Evolutionary conservation across 1,140 invertebrate genomes (phyloP).

Genomic region (Lethrus apterus): DNA sequence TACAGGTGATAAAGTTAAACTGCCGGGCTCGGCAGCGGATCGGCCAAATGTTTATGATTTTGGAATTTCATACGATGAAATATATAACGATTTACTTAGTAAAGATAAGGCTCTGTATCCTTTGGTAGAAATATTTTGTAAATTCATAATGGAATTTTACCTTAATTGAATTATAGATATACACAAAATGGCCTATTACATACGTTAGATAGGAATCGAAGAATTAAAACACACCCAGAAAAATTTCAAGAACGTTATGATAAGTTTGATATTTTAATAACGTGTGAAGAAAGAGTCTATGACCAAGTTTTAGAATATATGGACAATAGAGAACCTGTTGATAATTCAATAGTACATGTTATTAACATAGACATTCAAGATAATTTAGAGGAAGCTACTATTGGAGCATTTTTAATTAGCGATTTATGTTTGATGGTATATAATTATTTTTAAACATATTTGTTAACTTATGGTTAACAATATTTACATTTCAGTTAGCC

Average conservation of each 20-base stretch:
- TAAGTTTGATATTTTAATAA: conserved; percentile 94
- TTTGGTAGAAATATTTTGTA: conserved; percentile 29
- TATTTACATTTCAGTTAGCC: no score
- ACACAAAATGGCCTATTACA: conserved; percentile 98
- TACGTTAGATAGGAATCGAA: conserved; percentile 95
- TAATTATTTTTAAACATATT: conserved; percentile 3
- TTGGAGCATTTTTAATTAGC: conserved; percentile 97
- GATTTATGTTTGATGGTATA: conserved; percentile 84
- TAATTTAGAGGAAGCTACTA: conserved; percentile 99
- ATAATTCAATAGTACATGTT: conserved; percentile 86
- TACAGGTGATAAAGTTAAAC: conserved; percentile 94
- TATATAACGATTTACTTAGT: conserved; percentile 87
- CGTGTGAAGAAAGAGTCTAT: conserved; percentile 97
- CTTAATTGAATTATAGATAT: conserved; percentile 58
- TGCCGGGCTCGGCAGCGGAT: conserved; percentile 91
- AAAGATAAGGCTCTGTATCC: conserved; percentile 86
- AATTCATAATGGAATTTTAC: conserved; percentile 15
- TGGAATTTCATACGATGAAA: conserved; percentile 91
- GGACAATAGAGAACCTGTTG: conserved; percentile 60
- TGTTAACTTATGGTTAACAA: no score
- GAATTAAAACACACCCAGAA: conserved; percentile 93
- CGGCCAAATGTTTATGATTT: conserved; percentile 99
- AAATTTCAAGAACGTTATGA: conserved; percentile 87
- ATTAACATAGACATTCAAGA: conserved; percentile 99
- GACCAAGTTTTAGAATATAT: conserved; percentile 85